Evolutionary conservation across 2,113 vertebrate species (phyloP), one percentile per base, ranked within the genome.

Genomic region (Leucosticte australis): DNA sequence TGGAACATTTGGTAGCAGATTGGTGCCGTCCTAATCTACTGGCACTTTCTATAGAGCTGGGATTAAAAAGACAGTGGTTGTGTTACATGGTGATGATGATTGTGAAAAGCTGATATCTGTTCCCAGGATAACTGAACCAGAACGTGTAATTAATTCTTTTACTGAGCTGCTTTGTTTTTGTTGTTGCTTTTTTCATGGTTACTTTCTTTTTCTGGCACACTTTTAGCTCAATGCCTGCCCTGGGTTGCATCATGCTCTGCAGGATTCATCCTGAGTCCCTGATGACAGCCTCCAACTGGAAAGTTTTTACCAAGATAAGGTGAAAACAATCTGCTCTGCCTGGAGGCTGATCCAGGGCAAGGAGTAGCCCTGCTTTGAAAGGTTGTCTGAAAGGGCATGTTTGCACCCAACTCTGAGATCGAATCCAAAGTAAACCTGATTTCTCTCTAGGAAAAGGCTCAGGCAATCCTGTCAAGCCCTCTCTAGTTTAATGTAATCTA

Each of bases 351-450:
- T 90, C 69, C 92, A 81, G 83, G 92, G 90, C 69, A 64, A 75
- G 76, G 80, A 93, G 69, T 87, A 80, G 86, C 62, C 93, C 69
- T 78, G 71, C 68, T 96, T 84, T 87, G 76, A 96, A 96, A 94
- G 94, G 88, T 90, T 90, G 83, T 65, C 73, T 83, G 86, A 96
- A 95, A 96, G 92, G 90, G 93, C 92, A 95, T 96, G 93, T 96
- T 97, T 97, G 88, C 93, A 59, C 79, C 95, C 87, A 91, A 93
- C 47, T 85, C 68, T 37, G 88, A 92, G 68, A 89, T 52, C 2
- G 33, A 94, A 96, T 90, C 95, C 90, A 96, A 92, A 95, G 94
- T 88, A 97, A 96, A 96, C 83, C 69, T 89, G 85, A 57, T 87
- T 94, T 96, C 68, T 96, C 76, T 88, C 90, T 90, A 90, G 69